Evolutionary conservation across 92 coral and sea anemone genomes (phyloP).

Genomic region (Plumapathes pennacea): DNA sequence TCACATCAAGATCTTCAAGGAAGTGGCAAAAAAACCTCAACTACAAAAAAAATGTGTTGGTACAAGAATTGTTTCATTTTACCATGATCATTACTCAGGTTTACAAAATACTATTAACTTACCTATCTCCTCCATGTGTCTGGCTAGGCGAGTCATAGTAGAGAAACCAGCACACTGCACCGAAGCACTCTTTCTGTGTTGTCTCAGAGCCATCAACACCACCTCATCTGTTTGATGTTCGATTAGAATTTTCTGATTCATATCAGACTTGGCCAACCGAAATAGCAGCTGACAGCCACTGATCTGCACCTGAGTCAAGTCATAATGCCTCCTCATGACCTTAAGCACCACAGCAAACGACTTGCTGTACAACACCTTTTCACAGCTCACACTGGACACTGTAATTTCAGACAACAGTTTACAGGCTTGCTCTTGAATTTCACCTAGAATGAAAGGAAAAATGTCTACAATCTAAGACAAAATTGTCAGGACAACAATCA

Average conservation of each 20-base stretch:
- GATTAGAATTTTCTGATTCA: conserved; percentile 24
- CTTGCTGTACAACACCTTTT: conserved; percentile 17
- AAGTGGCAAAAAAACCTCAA: too few relatives aligned
- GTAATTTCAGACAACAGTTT: conserved; percentile 48
- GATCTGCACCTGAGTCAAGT: conserved; percentile 37
- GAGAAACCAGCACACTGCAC: conserved; percentile 46
- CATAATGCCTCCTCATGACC: conserved; percentile 52
- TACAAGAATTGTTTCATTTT: too few relatives aligned
- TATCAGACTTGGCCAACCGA: conserved; percentile 30
- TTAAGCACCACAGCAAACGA: conserved; percentile 38
- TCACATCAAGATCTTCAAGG: too few relatives aligned
- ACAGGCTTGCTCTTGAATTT: conserved; percentile 34
- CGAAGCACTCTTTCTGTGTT: conserved; percentile 17
- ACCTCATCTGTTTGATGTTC: conserved; percentile 18
- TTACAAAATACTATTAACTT: too few relatives aligned
- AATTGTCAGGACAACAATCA: too few relatives aligned
- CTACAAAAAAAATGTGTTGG: too few relatives aligned
- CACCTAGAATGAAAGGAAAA: conserved; percentile 22
- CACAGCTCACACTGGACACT: conserved; percentile 33
- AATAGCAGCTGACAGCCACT: conserved; percentile 50
- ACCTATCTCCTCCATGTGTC: neutral
- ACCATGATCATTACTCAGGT: too few relatives aligned
- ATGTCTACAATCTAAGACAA: too few relatives aligned
- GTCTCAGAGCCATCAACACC: conserved; percentile 15
- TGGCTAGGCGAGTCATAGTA: conserved; percentile 27